A percentile compares a stretch with the other conserved stretches of the same genome.
These are phyloP conservation scores for Corythucha ciliata DNA, from an alignment of 2,888 invertebrate genomes.

Conservation along the genomic window DNA sequence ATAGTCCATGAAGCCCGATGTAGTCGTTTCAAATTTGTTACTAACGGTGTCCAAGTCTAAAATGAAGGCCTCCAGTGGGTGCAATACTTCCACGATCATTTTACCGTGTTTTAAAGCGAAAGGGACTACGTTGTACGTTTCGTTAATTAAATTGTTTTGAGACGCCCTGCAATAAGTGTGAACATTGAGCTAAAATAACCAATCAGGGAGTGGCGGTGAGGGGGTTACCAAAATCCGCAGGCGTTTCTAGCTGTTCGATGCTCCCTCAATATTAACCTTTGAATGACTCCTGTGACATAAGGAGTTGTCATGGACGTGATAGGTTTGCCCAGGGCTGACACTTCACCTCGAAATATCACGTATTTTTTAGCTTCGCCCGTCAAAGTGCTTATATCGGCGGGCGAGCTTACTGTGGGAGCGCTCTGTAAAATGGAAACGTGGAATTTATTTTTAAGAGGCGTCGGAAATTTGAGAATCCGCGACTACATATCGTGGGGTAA, in stretches of 20 bases:
- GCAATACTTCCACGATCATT: constrained; percentile 60
- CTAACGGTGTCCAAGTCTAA: constrained; percentile 72
- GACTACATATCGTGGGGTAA: too few species aligned
- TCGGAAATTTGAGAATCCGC: too few species aligned
- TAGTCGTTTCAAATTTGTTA: constrained; percentile 70
- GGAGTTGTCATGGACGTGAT: constrained; percentile 64
- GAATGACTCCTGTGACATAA: constrained; percentile 65
- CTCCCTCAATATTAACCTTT: constrained; percentile 69
- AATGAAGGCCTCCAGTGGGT: constrained; percentile 63
- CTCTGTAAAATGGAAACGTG: too few species aligned
- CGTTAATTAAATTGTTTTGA: constrained; percentile 66
- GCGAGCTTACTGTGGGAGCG: too few species aligned
- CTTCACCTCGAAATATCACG: constrained; percentile 64
- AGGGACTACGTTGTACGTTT: constrained; percentile 69
- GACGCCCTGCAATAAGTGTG: constrained; percentile 49
- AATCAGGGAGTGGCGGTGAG: not conserved
- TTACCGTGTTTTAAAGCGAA: constrained; percentile 58
- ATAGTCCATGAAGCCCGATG: constrained; percentile 65
- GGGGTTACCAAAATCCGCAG: constrained; percentile 69
- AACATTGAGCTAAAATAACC: not conserved
- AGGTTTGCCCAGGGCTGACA: constrained; percentile 65
- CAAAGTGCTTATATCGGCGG: constrained; percentile 6
- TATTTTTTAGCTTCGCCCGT: constrained; percentile 42
- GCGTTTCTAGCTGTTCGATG: constrained; percentile 72
- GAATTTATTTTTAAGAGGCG: too few species aligned